These are phyloP conservation scores for Mastigias papua DNA, from an alignment of 30 jellyfish, hydroid and myxozoan genomes.

Conservation along the genomic window DNA sequence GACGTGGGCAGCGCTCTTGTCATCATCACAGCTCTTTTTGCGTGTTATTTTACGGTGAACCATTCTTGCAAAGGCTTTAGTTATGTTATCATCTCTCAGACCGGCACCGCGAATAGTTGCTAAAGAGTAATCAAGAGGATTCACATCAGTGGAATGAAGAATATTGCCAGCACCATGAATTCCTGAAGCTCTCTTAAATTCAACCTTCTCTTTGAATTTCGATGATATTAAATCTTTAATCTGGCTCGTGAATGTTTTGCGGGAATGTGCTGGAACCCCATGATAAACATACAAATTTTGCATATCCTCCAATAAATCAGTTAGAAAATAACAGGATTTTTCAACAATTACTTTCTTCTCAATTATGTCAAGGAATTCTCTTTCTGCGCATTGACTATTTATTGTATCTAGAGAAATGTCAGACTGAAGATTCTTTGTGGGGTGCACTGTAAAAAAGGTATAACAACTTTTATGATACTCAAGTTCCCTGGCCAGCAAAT, in stretches of 20 bases:
- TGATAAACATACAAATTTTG: slow-evolving; percentile 57
- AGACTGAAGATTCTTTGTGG: slow-evolving; percentile 44
- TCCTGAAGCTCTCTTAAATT: slow-evolving; percentile 67
- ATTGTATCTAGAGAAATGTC: slow-evolving; percentile 50
- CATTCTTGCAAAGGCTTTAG: slow-evolving; percentile 63
- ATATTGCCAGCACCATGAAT: slow-evolving; percentile 68
- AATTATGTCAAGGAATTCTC: slow-evolving; percentile 44
- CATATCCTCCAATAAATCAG: slow-evolving; percentile 63
- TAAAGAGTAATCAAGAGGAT: slow-evolving; percentile 70
- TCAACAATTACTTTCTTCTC: slow-evolving; percentile 61
- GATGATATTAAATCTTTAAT: slow-evolving; percentile 50
- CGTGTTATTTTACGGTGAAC: slow-evolving; percentile 58
- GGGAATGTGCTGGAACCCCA: slow-evolving; percentile 66
- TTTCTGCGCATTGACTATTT: slow-evolving; percentile 69
- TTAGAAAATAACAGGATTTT: slow-evolving; percentile 60
- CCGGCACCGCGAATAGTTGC: slow-evolving; percentile 72
- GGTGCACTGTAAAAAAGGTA: slow-evolving; percentile 43
- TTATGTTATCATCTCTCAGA: slow-evolving; percentile 67
- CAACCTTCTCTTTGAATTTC: slow-evolving; percentile 53
- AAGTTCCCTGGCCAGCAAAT: slow-evolving; percentile 55
- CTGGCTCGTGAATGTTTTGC: slow-evolving; percentile 72
- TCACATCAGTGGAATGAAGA: slow-evolving; percentile 70
- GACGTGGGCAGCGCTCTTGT: slow-evolving; percentile 50
- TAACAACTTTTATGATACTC: slow-evolving; percentile 61
- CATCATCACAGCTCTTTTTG: slow-evolving; percentile 68